Percentiles rank a stretch among this genome's conserved stretches.
Evolutionary conservation across 2,888 invertebrate species (phyloP).

Genomic region (Melipona bicolor): DNA sequence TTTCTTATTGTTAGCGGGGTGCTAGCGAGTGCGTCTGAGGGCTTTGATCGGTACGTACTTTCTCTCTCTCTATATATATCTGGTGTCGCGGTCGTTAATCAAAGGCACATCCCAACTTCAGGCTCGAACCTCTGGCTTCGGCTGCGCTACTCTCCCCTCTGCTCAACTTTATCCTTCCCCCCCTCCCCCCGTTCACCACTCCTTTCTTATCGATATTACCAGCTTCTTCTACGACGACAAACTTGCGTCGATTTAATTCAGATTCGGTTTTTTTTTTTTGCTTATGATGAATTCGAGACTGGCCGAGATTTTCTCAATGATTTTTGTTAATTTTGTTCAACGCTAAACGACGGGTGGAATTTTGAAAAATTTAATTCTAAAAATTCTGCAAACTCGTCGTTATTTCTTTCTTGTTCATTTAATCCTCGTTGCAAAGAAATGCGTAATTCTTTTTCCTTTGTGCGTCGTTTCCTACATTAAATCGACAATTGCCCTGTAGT

Average conservation of each 20-base stretch:
- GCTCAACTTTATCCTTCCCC: constrained; percentile 31
- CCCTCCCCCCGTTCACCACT: neutral
- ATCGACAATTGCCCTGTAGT: too few species aligned
- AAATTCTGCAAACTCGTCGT: too few species aligned
- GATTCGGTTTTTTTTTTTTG: too few species aligned
- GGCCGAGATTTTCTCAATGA: too few species aligned
- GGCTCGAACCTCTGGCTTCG: constrained; percentile 29
- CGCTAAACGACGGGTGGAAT: too few species aligned
- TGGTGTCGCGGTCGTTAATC: constrained; percentile 79
- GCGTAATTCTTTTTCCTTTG: too few species aligned
- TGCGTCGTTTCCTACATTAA: too few species aligned
- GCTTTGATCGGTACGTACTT: constrained; percentile 79
- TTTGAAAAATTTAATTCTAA: too few species aligned
- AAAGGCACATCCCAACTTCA: constrained; percentile 72
- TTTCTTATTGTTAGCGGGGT: constrained; percentile 81
- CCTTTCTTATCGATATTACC: constrained; percentile 39
- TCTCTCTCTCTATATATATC: constrained; percentile 47
- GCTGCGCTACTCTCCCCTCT: constrained; percentile 54
- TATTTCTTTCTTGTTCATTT: too few species aligned
- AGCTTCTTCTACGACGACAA: neutral
- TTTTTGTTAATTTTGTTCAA: too few species aligned
- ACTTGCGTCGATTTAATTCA: neutral
- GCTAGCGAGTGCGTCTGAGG: constrained; percentile 81
- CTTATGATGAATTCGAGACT: too few species aligned
- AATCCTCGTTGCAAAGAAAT: too few species aligned